These are phyloP conservation scores for Drosophila funebris DNA, from an alignment of 1,140 invertebrate genomes.

Conservation along the genomic window DNA sequence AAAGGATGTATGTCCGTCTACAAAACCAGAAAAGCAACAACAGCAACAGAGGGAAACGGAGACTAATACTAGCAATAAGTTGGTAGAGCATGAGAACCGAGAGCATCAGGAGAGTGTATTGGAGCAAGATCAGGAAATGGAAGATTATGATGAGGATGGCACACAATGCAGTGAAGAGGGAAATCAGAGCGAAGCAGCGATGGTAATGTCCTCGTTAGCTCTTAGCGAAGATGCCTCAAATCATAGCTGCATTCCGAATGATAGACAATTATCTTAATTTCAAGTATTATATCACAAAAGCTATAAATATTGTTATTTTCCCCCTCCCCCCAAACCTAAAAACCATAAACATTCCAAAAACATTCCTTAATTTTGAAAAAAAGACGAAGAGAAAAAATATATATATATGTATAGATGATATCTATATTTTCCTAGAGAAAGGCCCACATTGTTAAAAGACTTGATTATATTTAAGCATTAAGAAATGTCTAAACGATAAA, in stretches of 20 bases:
- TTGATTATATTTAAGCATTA: conserved; percentile 76
- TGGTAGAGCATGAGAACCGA: conserved; percentile 9
- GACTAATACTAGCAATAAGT: conserved; percentile 2
- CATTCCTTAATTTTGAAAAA: conserved; percentile 64
- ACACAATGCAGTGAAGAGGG: conserved; percentile 23
- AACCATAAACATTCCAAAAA: conserved; percentile 56
- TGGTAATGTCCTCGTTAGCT: conserved; percentile 29
- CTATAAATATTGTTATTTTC: conserved; percentile 50
- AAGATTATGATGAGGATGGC: conserved; percentile 5
- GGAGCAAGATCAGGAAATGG: neutral
- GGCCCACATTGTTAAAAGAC: conserved; percentile 75
- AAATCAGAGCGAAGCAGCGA: conserved; percentile 22
- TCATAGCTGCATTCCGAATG: neutral
- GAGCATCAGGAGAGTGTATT: conserved; percentile 1
- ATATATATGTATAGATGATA: conserved; percentile 42
- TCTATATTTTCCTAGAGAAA: conserved; percentile 67
- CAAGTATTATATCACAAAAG: conserved; percentile 61
- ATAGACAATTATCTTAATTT: conserved; percentile 32
- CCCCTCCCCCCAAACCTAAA: neutral
- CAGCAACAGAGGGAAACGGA: neutral
- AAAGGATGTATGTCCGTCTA: neutral
- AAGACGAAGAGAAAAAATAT: conserved; percentile 7
- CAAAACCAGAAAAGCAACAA: neutral
- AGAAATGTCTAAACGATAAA: conserved; percentile 42
- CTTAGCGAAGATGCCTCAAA: conserved; percentile 34